Evolutionary conservation across 2,797 vertebrate genomes (phyloP), one percentile per base, ranked within the genome.

Genomic region (Pipistrellus pygmaeus): DNA sequence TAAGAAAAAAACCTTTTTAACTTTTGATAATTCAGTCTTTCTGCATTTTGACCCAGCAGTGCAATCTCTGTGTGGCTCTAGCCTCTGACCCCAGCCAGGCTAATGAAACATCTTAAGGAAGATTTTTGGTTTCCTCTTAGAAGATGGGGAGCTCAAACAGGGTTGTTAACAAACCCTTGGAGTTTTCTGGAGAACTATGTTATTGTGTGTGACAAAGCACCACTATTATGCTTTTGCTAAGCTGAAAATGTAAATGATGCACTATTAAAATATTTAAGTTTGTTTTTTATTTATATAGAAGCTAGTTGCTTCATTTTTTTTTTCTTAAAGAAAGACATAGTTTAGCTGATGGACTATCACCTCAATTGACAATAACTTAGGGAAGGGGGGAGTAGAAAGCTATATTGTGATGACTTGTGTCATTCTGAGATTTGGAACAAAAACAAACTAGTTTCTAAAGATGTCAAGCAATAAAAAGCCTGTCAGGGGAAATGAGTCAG

Each of bases 401-500:
- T 95, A 53, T 85, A 78, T 87, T 92, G 60, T 91, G 91, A 94
- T 82, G 55, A 18, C 35, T 85, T 87, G 1, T 96, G 72, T 92
- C 90, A 53, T 83, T 92, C 62, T 12, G 18, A 80, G 76, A 17
- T 7, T 94, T 97, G 80, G 76, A 94, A 94, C 53, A 96, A 93
- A 94, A 94, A 86, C 0, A 13, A 94, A 91, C 64, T 46, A 38
- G 12, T 86, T 96, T 97, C 57, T 44, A 25, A 96, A 96, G 78
- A 66, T 25, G 5, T 93, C 95, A 80, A 13, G 88, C 92, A 90
- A 17, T 85, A 81, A 85, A 85, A 80, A 78, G 12, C 15, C 66
- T 96, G 85, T 84, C 6, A 14, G 91, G 62, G 85, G 90, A 96
- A 96, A 96, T 95, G 44, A 86, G 84, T 66, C 85, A 66, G 64